Base-by-base conservation (phyloP, 2,888 invertebrate genomes). In the Drosophila leonis region DNA sequence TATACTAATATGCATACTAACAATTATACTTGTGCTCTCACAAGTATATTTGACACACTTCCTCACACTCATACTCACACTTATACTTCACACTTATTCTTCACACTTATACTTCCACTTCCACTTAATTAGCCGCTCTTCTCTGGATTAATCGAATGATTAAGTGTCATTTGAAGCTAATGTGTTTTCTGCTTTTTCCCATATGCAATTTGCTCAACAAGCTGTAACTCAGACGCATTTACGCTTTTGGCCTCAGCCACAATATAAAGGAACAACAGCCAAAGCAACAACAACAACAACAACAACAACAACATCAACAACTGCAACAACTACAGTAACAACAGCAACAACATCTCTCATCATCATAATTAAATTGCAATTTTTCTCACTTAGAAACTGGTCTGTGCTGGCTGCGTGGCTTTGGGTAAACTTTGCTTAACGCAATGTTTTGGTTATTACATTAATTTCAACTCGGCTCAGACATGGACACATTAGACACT, bases 361-460 rank as follows among this genome's bases (percentile, higher is more conserved):
- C 78, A 75, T 68, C 54, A 78, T 78, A 85, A 90, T 90, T 90
- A 90, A 90, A 90, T 83, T 82, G 88, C 79, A 90, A 85, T 90
- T 90, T 80, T 90, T 90, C 82, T 88, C 90, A 89, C 90, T 80
- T 90, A 37, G 42, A 54, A 57, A 57, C 41, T 20, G 72, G 46
- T 52, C 63, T 52, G 35, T 31, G 29, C n/a, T 41, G 42, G 42
- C 65, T 52, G 71, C 42, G 51, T 61, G 39, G 56, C 66, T 66
- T 69, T 69, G 52, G 33, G 35, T 57, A 54, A 77, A 72, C 49
- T 60, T 65, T 49, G 42, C 37, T 60, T 60, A 62, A 75, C 63
- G 70, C 52, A 74, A 83, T 78, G 84, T 74, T 83, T 71, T 63
- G 37, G 63, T 68, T 63, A 69, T 68, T 73, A 65, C 78, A 73